A percentile compares a stretch with the other conserved stretches of the same genome.
Conservation (phyloP, 2,888 invertebrate genomes). For the Orchesellides sinensis region DNA sequence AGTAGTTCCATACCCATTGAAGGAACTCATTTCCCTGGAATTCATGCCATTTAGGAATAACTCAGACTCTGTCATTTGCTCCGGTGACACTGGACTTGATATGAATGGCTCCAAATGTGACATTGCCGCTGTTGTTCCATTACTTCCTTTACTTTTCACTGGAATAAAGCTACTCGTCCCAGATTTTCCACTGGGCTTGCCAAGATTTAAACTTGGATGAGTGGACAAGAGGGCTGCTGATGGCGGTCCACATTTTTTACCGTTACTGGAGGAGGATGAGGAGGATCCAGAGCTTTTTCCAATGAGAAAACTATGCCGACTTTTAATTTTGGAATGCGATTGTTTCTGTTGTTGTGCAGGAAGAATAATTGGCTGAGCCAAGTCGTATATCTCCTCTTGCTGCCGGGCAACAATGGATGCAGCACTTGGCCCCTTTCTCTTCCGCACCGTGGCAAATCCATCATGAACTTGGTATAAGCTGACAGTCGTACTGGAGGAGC, state of each 20-base stretch:
- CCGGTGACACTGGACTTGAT: background rate
- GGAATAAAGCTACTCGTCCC: conserved; percentile 15
- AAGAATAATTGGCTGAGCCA: conserved; percentile 63
- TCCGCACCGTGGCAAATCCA: conserved; percentile 89
- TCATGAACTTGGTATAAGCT: conserved; percentile 81
- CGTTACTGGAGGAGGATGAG: conserved; percentile 14
- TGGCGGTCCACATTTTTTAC: no score
- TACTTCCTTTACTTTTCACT: background rate
- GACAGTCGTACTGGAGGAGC: conserved; percentile 46
- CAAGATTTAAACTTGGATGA: conserved; percentile 62
- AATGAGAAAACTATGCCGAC: conserved; percentile 38
- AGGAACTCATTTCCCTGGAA: background rate
- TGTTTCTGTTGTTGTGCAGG: background rate
- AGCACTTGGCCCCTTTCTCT: conserved; percentile 73
- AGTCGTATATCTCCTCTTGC: conserved; percentile 71
- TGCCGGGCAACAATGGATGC: conserved; percentile 70
- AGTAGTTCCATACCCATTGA: background rate
- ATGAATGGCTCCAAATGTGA: background rate
- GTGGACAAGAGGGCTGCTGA: conserved; percentile 56
- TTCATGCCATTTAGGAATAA: background rate
- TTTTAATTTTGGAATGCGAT: conserved; percentile 25
- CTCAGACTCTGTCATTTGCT: background rate
- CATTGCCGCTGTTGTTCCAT: background rate
- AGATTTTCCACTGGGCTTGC: conserved; percentile 5
- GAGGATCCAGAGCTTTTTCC: conserved; percentile 9